Base-by-base conservation (phyloP, 2,797 vertebrate species). In the Distichodus sexfasciatus region DNA sequence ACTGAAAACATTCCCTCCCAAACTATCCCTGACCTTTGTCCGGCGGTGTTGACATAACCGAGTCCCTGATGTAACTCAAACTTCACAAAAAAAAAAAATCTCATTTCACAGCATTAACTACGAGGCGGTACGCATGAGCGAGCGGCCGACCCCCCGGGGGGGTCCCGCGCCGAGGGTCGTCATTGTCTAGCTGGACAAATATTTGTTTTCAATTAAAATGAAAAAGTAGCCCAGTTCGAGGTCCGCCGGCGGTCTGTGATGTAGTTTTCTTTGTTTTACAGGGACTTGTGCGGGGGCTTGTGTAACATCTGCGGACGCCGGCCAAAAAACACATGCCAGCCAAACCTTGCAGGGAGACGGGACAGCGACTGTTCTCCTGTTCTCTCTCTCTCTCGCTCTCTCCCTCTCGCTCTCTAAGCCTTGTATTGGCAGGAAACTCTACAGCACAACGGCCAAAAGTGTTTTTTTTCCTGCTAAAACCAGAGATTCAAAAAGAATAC, bases 141-240 rank as follows among this genome's bases (percentile, higher is more conserved):
- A 24, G 8, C 1, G 7, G 4, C 28, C 24, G 38, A 36, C 26
- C 40, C 6, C n/a, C n/a, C n/a, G n/a, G n/a, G n/a, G n/a, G n/a
- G 2, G 11, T 14, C 19, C n/a, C 36, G 29, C 29, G 23, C 21
- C 29, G 2, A 29, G 44, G 41, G 15, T 63, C 53, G 38, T n/a
- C n/a, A n/a, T n/a, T n/a, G n/a, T n/a, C n/a, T n/a, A n/a, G 21
- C 28, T n/a, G 12, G 50, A 55, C 35, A 69, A 69, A 72, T 61
- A 55, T 75, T 72, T 69, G 40, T 35, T 75, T 47, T 53, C 35
- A 72, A 55, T 58, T 40, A 29, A 54, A 62, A 53, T 3, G 29
- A 40, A 64, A 67, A 57, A 29, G 54, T 19, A 50, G 33, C 7
- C 66, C 19, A 12, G 53, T 59, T 48, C 61, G 57, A 76, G 54